Evolutionary conservation across 2,888 invertebrate species (phyloP), one percentile per base, ranked within the genome.

Genomic region (Chelonus formosanus): DNA sequence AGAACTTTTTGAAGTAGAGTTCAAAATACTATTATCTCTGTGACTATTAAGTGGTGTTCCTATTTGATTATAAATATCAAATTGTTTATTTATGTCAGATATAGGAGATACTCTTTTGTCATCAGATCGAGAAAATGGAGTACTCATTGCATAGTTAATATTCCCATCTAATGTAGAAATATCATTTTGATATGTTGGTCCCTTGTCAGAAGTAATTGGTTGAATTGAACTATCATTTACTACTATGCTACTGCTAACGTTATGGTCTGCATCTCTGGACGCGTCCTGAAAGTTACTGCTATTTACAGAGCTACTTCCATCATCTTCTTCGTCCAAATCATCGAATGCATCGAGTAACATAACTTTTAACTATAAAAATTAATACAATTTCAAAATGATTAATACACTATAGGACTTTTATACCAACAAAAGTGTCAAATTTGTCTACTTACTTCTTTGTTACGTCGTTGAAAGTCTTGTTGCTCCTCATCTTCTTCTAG

Each of bases 401-500:
- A 47, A 48, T 8, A 20, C 20, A 20, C 20, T 20, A 20, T 2
- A 2, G 20, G 20, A 20, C 20, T 20, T 20, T 20, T 20, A 20
- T 20, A 20, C 20, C 20, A 20, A 20, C 2, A 20, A 20, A 20
- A 20, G 20, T 20, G 2, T 20, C 20, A 20, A 48, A 40, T 34
- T 32, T 31, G 8, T 32, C 7, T 52, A 44, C 43, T 58, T 80
- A 91, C 91, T 87, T 91, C 91, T 78, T 88, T 88, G 71, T 90
- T 86, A 43, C 90, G 87, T 65, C 91, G 86, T 75, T 88, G 88
- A 78, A 89, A 88, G 78, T 92, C 92, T 81, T 90, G 90, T 70
- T 89, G 90, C 75, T 92, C 91, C 75, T 89, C 89, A 74, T 91
- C 90, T 70, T 90, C 90, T 63, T 90, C 87, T 61, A 88, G 86